A percentile compares a stretch with the other conserved stretches of the same genome.
Conservation (phyloP, 2,113 vertebrate species). For the Apeltes quadracus region DNA sequence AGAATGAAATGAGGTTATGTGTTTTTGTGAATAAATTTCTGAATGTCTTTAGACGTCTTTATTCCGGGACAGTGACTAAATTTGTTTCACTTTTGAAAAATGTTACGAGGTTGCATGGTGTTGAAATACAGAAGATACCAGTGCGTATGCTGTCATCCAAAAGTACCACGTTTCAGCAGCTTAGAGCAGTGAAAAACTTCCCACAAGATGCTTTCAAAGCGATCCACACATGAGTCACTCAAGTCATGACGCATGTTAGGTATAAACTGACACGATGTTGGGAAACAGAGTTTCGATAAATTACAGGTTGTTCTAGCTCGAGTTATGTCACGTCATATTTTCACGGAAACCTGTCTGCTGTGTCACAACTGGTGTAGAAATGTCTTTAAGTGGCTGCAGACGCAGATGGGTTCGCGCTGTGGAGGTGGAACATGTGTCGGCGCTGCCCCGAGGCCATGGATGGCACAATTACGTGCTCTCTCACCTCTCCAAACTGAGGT, state of each 20-base stretch:
- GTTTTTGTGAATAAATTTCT: conserved; percentile 26
- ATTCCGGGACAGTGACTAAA: background rate
- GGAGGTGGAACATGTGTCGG: conserved; percentile 66
- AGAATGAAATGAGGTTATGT: conserved; percentile 14
- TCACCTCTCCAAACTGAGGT: conserved; percentile 72
- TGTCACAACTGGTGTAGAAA: conserved; percentile 52
- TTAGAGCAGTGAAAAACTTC: conserved; percentile 41
- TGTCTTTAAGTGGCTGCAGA: conserved; percentile 58
- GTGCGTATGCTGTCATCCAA: conserved; percentile 52
- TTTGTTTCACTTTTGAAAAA: conserved; percentile 14
- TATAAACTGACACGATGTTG: conserved; percentile 39
- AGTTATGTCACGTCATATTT: conserved; percentile 23
- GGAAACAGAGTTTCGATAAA: conserved; percentile 38
- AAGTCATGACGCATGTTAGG: conserved; percentile 54
- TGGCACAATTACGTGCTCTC: conserved; percentile 76
- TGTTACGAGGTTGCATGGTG: conserved; percentile 8
- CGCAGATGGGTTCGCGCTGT: conserved; percentile 31
- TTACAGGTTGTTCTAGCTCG: background rate
- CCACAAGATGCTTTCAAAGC: conserved; percentile 39
- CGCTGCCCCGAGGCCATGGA: conserved; percentile 65
- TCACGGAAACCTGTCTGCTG: conserved; percentile 40
- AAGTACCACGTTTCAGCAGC: conserved; percentile 55
- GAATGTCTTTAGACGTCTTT: background rate
- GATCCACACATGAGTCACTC: conserved; percentile 63
- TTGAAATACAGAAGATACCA: conserved; percentile 20